Evolutionary conservation across 2,888 invertebrate species (phyloP), one percentile per base, ranked within the genome.

Genomic region (Cylloceria caligata): DNA sequence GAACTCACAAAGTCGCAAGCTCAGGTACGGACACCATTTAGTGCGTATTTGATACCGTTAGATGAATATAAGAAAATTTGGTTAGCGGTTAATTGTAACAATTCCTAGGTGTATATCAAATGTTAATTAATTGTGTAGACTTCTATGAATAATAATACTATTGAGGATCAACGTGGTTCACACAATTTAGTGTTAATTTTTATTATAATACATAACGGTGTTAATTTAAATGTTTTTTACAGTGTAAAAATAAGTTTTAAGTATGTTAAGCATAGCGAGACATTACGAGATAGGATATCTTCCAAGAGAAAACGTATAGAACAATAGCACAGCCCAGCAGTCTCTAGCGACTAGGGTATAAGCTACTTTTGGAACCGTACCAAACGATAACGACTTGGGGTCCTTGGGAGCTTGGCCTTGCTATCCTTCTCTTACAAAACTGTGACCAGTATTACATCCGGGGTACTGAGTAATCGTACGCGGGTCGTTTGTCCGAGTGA

Each of bases 301-400:
- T 45, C 34, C 49, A 45, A 34, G n/a, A 24, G 49, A 68, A 52
- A 74, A 47, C 16, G 13, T 19, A 47, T 27, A 55, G 39, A 52
- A 52, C 39, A 69, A 13, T 16, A 39, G 24, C n/a, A n/a, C n/a
- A 49, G 19, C 3, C 45, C 16, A 36, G 45, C 24, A 62, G 74
- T 78, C 65, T 82, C 69, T 64, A 74, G 69, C 64, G 73, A 81
- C 47, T 71, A 69, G 55, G 55, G 16, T 64, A 30, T 82, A 78
- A 82, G 74, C 78, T 60, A 57, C 57, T 78, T 78, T 82, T 82
- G 81, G 81, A 82, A 82, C 49, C 24, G 49, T 65, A 78, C 81
- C 81, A 82, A 82, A 82, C 74, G 81, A 82, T 82, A 82, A 82
- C 71, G 81, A 82, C 81, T 68, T 19, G n/a, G 62, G 42, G 76